Base-by-base conservation (phyloP, 1,140 invertebrate genomes). In the Pinna nobilis region DNA sequence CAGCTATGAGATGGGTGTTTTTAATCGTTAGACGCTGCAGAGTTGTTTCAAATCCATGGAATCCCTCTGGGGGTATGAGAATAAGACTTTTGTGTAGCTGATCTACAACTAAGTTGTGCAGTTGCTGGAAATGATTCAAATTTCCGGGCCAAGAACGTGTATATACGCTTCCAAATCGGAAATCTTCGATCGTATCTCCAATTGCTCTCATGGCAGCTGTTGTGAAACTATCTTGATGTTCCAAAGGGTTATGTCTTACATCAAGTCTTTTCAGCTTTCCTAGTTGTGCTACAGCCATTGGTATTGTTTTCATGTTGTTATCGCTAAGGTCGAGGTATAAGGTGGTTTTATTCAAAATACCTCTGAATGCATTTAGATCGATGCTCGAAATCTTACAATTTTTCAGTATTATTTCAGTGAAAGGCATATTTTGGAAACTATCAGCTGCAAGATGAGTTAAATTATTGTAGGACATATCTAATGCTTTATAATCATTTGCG, bases 41-140 rank as follows among this genome's bases (percentile, higher is more conserved):
- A 6, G 72, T 74, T 25, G 65, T 68, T 47, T 64, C 47, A 47
- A 74, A 74, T 7, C 65, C 44, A 39, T 69, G 72, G 25, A 74
- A 74, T 18, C 39, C 65, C 6, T 33, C 25, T 9, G 72, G 57
- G 2, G 72, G 65, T 3, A 74, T 9, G n/a, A 69, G 55, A 18
- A 39, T 51, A 3, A 74, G 32, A 3, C 44, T 18, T 28, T 20
- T 35, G 37, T 59, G 47, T 18, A 68, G 30, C 11, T 23, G 3
- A 32, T 60, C 65, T 7, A 74, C 59, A 6, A 61, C 59, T 13
- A 74, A 32, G 1, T 47, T 47, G 28, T 68, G 65, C 1, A 74
- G 47, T 32, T 63, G 33, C 25, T 68, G 65, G 25, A 74, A 69
- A 63, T 74, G 72, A 23, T 37, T 37, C 1, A 74, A 20, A 35